phyloP scores from a whole-genome alignment of 1,140 invertebrate species.

The Cyrtorhinus lividipennis region DNA sequence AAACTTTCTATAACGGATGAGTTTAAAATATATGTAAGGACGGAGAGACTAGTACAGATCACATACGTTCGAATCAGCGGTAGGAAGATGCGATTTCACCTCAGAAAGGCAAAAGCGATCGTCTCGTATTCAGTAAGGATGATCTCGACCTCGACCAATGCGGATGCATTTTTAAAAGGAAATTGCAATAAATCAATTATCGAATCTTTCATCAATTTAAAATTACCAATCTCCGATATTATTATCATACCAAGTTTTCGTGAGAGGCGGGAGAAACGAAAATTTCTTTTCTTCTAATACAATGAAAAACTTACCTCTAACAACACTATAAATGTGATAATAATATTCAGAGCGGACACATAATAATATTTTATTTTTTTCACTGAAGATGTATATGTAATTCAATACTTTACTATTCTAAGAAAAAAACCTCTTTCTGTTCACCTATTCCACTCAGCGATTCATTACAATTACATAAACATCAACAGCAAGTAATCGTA shows the following conservation, averaged over 20 bases:
- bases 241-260: not conserved
- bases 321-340: conserved; percentile 11
- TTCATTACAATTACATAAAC: not conserved
- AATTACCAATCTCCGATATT: not conserved
- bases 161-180: not conserved
- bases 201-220: not conserved
- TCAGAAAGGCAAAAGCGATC: not conserved
- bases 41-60: conserved; percentile 10
- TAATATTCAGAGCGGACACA: conserved; percentile 10
- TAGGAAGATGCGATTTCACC: conserved; percentile 4
- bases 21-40: too few species aligned
- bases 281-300: not conserved
- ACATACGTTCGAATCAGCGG: not conserved
- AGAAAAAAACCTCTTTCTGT: conserved; percentile 2
- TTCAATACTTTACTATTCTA: conserved; percentile 7
- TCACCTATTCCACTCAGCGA: not conserved
- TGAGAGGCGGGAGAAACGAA: not conserved
- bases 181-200: not conserved
- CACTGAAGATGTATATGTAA: not conserved
- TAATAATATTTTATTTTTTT: conserved; percentile 8
- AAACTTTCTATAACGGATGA: too few species aligned
- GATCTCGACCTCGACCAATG: not conserved
- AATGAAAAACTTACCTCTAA: not conserved
- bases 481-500: conserved; percentile 11
- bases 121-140: not conserved